Base-by-base conservation (phyloP, 1,140 invertebrate species). In the Lanistes nyassanus region DNA sequence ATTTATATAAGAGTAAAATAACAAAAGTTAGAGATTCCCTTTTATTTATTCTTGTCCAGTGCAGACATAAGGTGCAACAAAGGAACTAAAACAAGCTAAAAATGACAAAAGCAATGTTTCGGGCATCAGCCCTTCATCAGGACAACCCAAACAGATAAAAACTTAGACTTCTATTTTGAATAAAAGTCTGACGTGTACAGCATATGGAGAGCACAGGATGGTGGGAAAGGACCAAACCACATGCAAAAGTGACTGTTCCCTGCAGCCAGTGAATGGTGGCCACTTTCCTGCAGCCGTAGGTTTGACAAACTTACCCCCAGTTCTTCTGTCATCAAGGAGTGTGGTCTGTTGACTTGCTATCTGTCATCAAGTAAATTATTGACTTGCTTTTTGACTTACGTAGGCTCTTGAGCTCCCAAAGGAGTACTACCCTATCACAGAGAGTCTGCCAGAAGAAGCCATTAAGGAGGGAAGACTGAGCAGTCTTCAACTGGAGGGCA, bases 401-500 rank as follows among this genome's bases (percentile, higher is more conserved):
- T 16, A 85, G 84, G 79, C 83, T 1, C 74, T 87, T 31, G 76
- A 70, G 31, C 80, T 83, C 37, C 86, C 85, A 29, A 75, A 79
- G n/a, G 73, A 81, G 6, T 75, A 69, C 16, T 87, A 87, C 65
- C 82, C 82, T 42, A 73, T 88, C 26, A 75, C 81, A 16, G 80
- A 78, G 37, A 78, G 79, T 26, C 58, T 87, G 13, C 84, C 87
- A 55, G 37, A 51, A 64, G 84, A 84, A n/a, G 81, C 82, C 21
- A 83, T 88, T 2, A 71, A 31, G 13, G 51, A 69, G 4, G 80
- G 87, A 5, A 83, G 84, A 69, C 81, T 88, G 1, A 88, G 87
- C 74, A 82, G 85, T 81, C 80, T 88, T 13, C 87, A 88, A 66
- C 76, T 88, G 16, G 85, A 87, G 71, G 86, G 86, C 26, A 80